Conservation (phyloP, 2,888 invertebrate genomes). For the Cartodere bifasciata region DNA sequence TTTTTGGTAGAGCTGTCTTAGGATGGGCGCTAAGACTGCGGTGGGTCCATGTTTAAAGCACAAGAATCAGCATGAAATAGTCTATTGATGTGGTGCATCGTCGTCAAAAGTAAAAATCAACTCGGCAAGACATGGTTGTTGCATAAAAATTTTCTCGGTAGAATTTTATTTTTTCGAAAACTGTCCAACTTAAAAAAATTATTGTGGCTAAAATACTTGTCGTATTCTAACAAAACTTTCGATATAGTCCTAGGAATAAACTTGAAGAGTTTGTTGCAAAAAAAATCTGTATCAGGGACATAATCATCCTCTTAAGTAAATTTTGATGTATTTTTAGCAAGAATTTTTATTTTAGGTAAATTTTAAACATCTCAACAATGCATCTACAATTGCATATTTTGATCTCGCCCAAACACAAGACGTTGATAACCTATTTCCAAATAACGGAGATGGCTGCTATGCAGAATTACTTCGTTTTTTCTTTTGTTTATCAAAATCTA, state of each 20-base stretch:
- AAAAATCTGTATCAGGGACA: background rate
- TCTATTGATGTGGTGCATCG: too few species aligned
- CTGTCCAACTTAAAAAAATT: too few species aligned
- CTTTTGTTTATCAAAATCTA: constrained; percentile 50
- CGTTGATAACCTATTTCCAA: constrained; percentile 50
- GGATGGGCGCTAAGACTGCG: too few species aligned
- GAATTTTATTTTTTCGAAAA: too few species aligned
- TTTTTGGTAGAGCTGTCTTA: too few species aligned
- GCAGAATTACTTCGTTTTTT: constrained; percentile 52
- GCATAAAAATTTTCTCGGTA: too few species aligned
- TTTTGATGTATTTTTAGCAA: constrained; percentile 6
- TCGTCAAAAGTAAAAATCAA: too few species aligned
- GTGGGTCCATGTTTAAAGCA: too few species aligned
- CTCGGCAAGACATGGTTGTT: background rate
- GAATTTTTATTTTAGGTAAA: constrained; percentile 40
- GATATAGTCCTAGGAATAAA: too few species aligned
- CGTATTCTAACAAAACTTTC: too few species aligned
- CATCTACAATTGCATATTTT: constrained; percentile 47
- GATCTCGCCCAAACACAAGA: constrained; percentile 46
- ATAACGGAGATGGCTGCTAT: constrained; percentile 48
- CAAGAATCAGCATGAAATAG: background rate
- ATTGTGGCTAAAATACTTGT: too few species aligned
- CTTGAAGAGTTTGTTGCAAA: background rate
- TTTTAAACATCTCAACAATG: constrained; percentile 50
- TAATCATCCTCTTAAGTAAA: constrained; percentile 1